These are phyloP conservation scores for Bungarus multicinctus DNA, from an alignment of 2,113 vertebrate species.

Conservation along the genomic window DNA sequence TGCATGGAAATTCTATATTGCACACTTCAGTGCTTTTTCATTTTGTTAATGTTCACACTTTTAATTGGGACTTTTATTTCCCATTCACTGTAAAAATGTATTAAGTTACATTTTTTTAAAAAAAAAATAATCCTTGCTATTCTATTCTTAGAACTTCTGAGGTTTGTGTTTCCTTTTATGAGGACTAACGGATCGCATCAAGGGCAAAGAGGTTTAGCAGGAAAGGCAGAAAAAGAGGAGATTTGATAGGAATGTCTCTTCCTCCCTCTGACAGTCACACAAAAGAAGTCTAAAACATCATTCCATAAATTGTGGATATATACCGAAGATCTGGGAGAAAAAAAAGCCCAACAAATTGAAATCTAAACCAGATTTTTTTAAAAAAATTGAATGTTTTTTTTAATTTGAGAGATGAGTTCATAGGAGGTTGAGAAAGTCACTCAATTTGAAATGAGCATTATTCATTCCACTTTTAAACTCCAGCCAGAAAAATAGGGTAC, in stretches of 20 bases:
- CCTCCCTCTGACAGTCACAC: not conserved
- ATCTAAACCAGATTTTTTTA: not conserved
- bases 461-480: not conserved
- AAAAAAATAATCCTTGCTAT: not conserved
- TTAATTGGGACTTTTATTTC: not conserved
- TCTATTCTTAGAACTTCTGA: not conserved
- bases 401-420: not conserved
- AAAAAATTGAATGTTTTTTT: not conserved
- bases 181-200: not conserved
- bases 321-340: not conserved
- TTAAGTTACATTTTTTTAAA: not conserved
- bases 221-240: not conserved
- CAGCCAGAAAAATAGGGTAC: not conserved
- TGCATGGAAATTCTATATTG: not conserved
- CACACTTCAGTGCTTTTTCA: not conserved
- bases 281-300: not conserved
- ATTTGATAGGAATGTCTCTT: not conserved
- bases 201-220: not conserved
- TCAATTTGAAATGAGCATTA: not conserved
- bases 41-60: not conserved
- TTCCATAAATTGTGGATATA: not conserved
- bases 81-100: not conserved
- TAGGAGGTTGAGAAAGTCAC: not conserved
- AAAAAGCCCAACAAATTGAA: not conserved
- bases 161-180: not conserved